Percentiles rank a stretch among this genome's conserved stretches.
Evolutionary conservation across 1,140 invertebrate species (phyloP).

Genomic region (Pachypeltis micranthus): DNA sequence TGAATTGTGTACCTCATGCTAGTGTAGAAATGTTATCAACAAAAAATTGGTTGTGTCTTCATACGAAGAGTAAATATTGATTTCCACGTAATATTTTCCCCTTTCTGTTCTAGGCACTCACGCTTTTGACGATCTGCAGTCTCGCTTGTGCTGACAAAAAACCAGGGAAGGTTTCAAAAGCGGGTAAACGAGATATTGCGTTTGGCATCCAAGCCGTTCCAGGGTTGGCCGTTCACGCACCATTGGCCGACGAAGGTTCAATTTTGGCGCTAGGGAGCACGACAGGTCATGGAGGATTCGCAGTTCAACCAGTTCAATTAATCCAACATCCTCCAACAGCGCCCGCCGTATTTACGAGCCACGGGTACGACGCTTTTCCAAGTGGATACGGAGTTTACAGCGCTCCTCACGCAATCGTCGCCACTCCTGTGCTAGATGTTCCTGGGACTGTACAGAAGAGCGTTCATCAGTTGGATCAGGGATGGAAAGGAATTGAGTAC

Average conservation of each 20-base stretch:
- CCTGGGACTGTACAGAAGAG: not conserved
- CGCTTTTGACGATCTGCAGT: too few species aligned
- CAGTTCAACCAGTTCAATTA: not conserved
- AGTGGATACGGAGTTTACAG: not conserved
- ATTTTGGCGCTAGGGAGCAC: not conserved
- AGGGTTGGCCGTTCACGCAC: not conserved
- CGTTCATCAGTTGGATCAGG: not conserved
- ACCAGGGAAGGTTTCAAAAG: not conserved
- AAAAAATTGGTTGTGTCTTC: too few species aligned
- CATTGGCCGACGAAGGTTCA: not conserved
- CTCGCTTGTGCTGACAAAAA: too few species aligned
- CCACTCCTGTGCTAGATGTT: not conserved
- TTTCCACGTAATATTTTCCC: too few species aligned
- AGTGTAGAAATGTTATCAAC: too few species aligned
- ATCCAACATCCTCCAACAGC: not conserved
- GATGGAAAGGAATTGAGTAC: not conserved
- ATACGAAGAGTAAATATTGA: too few species aligned
- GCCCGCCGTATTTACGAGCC: not conserved
- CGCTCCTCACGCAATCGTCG: not conserved
- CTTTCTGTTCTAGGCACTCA: too few species aligned
- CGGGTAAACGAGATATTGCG: not conserved
- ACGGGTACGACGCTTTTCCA: not conserved
- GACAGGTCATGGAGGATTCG: not conserved
- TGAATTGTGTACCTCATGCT: too few species aligned
- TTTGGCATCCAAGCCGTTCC: not conserved